Percentiles rank a stretch among this genome's conserved stretches.
Evolutionary conservation across 1,140 invertebrate species (phyloP).

Genomic region (Grapholita molesta): DNA sequence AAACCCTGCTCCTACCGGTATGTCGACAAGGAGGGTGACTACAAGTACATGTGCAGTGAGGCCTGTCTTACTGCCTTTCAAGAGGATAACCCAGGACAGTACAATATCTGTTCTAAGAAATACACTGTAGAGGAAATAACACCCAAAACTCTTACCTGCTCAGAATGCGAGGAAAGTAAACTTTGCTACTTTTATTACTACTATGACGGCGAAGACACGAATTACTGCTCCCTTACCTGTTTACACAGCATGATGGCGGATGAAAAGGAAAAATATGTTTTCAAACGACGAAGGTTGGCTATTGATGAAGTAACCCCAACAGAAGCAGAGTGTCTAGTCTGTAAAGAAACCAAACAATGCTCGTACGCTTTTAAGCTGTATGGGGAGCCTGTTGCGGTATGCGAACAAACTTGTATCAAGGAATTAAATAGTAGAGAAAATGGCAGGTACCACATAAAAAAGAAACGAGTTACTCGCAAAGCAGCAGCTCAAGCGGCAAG

Average conservation of each 20-base stretch:
- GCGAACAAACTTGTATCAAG: constrained; percentile 65
- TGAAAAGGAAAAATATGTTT: constrained; percentile 76
- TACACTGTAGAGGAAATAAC: constrained; percentile 66
- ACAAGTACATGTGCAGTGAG: constrained; percentile 54
- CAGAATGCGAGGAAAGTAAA: constrained; percentile 70
- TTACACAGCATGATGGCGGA: constrained; percentile 78
- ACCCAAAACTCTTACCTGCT: constrained; percentile 54
- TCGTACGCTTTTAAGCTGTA: constrained; percentile 48
- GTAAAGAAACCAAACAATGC: constrained; percentile 56
- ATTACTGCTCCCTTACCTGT: constrained; percentile 77
- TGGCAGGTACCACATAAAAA: constrained; percentile 56
- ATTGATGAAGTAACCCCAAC: constrained; percentile 50
- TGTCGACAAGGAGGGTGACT: constrained; percentile 43
- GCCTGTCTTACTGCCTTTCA: constrained; percentile 51
- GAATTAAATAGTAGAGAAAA: constrained; percentile 53
- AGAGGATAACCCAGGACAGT: constrained; percentile 43
- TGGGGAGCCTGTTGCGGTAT: constrained; percentile 60
- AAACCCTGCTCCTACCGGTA: constrained; percentile 48
- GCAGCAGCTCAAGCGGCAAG: constrained; percentile 16
- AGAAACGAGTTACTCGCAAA: constrained; percentile 38
- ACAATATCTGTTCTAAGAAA: constrained; percentile 53
- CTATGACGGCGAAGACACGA: constrained; percentile 73
- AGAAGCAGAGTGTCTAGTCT: constrained; percentile 51
- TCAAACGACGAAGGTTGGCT: constrained; percentile 56
- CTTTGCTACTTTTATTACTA: constrained; percentile 78